Evolutionary conservation across 2,797 vertebrate species (phyloP).

Genomic region (Mormyrus hasselquistii): DNA sequence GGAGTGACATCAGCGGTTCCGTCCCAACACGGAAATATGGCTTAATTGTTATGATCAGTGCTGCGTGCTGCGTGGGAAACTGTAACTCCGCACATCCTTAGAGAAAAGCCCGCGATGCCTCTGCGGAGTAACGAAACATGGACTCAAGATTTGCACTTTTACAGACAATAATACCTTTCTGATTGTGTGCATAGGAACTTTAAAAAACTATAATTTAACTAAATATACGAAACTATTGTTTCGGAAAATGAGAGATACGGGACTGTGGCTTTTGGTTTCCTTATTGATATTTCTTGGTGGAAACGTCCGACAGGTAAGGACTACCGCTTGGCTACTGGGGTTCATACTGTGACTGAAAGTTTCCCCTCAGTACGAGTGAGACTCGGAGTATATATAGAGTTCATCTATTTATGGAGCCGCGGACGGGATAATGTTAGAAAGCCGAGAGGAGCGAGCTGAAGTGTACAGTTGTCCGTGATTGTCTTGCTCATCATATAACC

Average conservation of each 20-base stretch:
- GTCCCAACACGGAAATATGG: conserved; percentile 65
- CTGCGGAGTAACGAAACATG: conserved; percentile 7
- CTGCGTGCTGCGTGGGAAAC: conserved; percentile 22
- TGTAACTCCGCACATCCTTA: not conserved
- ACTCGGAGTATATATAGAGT: conserved; percentile 7
- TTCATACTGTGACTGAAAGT: conserved; percentile 13
- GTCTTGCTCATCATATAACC: not conserved
- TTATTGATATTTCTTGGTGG: conserved; percentile 46
- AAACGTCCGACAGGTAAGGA: conserved; percentile 49
- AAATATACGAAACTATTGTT: conserved; percentile 29
- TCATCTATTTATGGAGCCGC: conserved; percentile 33
- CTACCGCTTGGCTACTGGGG: not conserved
- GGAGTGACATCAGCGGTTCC: conserved; percentile 43
- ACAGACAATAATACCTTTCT: conserved; percentile 39
- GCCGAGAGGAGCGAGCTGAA: not conserved
- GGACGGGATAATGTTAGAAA: conserved; percentile 8
- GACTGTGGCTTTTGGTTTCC: conserved; percentile 43
- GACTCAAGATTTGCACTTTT: conserved; percentile 28
- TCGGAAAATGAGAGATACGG: conserved; percentile 34
- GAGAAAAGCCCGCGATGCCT: conserved; percentile 12
- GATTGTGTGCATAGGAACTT: conserved; percentile 11
- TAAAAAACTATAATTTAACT: conserved; percentile 23
- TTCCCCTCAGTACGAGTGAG: not conserved
- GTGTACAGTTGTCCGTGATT: not conserved
- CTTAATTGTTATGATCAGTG: conserved; percentile 27